These are phyloP conservation scores for Nesogale talazaci DNA, from an alignment of 2,113 vertebrate genomes.

Conservation along the genomic window DNA sequence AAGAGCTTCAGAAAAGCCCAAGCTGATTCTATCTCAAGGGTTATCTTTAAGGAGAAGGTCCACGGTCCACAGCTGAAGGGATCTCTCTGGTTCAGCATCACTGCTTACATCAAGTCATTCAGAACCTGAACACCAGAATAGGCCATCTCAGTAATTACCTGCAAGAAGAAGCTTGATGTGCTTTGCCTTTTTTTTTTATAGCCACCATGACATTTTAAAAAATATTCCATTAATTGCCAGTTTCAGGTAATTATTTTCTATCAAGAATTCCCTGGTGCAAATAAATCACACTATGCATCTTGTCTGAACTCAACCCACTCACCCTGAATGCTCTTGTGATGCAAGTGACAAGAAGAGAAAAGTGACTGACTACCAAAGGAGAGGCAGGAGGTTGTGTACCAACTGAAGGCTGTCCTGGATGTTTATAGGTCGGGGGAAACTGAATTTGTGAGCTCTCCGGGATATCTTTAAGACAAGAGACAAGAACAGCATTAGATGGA, in stretches of 20 bases:
- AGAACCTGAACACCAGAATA: constrained; percentile 42
- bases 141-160: neutral
- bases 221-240: constrained; percentile 72
- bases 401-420: neutral
- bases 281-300: neutral
- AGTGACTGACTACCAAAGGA: neutral
- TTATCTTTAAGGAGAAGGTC: neutral
- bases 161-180: constrained; percentile 32
- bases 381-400: neutral
- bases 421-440: neutral
- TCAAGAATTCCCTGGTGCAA: constrained; percentile 54
- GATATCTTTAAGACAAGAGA: constrained; percentile 10
- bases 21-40: neutral
- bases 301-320: constrained; percentile 37
- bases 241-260: constrained; percentile 66
- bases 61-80: neutral
- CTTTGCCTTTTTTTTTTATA: constrained; percentile 59
- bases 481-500: neutral
- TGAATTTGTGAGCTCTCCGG: neutral
- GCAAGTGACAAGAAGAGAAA: neutral
- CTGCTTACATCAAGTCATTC: constrained; percentile 21
- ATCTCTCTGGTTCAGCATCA: neutral
- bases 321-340: neutral
- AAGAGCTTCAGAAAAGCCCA: neutral
- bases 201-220: constrained; percentile 34